Percentiles rank a stretch among this genome's conserved stretches.
Evolutionary conservation across 1,140 invertebrate species (phyloP).

Genomic region (Dreissena rostriformis): DNA sequence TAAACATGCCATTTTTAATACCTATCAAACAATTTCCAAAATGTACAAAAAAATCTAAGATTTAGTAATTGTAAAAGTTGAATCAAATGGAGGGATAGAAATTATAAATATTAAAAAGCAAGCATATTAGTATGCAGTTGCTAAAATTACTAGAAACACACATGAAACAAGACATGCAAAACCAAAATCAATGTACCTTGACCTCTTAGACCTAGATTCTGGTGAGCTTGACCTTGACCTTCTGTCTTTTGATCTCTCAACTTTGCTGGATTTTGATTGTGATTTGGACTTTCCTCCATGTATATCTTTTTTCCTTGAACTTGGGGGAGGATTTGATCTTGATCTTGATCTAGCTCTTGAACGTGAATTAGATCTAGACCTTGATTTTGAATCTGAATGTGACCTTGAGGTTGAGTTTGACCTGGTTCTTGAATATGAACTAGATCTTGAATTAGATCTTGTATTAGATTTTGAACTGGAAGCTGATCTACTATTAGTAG

Average conservation of each 20-base stretch:
- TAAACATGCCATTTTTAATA: too few relatives aligned
- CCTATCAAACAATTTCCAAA: too few relatives aligned
- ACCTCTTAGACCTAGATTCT: constrained; percentile 13
- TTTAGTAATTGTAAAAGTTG: too few relatives aligned
- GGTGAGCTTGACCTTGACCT: background rate
- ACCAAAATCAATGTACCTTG: background rate
- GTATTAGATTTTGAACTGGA: background rate
- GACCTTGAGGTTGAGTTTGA: constrained; percentile 2
- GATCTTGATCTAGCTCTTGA: background rate
- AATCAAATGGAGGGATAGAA: too few relatives aligned
- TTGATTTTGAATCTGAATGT: constrained; percentile 13
- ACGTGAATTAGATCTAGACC: constrained; percentile 7
- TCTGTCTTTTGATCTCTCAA: background rate
- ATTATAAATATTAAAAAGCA: too few relatives aligned
- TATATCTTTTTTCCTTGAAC: too few relatives aligned
- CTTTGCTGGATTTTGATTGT: background rate
- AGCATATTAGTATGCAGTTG: background rate
- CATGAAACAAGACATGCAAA: background rate
- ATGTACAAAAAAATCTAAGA: too few relatives aligned
- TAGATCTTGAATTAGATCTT: constrained; percentile 9
- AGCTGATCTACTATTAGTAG: background rate
- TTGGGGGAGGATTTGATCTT: background rate
- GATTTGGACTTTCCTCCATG: too few relatives aligned
- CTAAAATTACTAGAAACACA: background rate
- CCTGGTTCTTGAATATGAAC: constrained; percentile 6